Evolutionary conservation across 2,888 invertebrate genomes (phyloP), one percentile per base, ranked within the genome.

Genomic region (Drosophila neonasuta): DNA sequence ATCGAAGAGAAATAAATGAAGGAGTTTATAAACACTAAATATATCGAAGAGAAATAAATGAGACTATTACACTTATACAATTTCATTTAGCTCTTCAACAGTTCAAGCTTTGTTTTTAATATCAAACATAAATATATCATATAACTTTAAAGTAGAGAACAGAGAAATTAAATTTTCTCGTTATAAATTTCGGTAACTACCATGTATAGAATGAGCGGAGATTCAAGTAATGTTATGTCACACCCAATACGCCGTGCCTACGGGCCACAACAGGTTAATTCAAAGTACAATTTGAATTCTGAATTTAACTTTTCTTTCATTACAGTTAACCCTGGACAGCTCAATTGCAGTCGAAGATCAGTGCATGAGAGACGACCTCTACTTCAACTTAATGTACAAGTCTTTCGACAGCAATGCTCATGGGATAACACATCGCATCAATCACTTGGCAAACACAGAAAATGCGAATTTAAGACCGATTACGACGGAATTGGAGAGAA

Each of bases 121-220:
- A 15, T 41, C 39, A 41, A 41, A 41, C 13, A 44, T 7, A 34
- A n/a, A 34, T 20, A 9, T 42, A 11, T 11, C 13, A 52, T 30
- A 30, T 17, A 24, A 13, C 17, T 29, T 10, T 39, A 8, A 24
- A 44, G 20, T 49, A 29, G n/a, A 8, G 34, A 13, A 39, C 11
- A 42, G 1, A 20, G 6, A 11, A 45, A 32, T 17, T 13, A 8
- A 7, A 13, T 11, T 13, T 30, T 49, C 54, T 15, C 11, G 9
- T 41, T 48, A n/a, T 7, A 55, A 74, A 77, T 77, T 77, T n/a
- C 17, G 50, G 74, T 63, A 50, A 44, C 9, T 20, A 68, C 7
- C 10, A 60, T 71, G 57, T 77, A 73, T 44, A 39, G 44, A 63
- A 24, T 45, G n/a, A 48, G 17, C 59, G 46, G 11, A 52, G 59